A percentile compares a stretch with the other conserved stretches of the same genome.
These are phyloP conservation scores for Picathartes gymnocephalus DNA, from an alignment of 2,113 vertebrate species.

Conservation along the genomic window DNA sequence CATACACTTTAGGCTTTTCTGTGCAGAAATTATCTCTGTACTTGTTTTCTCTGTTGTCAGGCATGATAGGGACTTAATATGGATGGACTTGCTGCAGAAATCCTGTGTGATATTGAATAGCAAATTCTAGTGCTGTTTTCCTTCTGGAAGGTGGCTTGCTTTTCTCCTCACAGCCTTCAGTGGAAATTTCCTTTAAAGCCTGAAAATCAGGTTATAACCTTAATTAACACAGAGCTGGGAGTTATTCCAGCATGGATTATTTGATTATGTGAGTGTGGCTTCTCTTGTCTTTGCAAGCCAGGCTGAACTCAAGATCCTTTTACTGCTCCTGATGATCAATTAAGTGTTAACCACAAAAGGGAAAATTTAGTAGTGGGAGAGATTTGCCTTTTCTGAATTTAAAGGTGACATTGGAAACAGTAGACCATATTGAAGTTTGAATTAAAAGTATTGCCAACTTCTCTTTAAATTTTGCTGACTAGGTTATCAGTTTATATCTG, in stretches of 20 bases:
- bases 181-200: neutral
- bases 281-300: neutral
- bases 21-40: neutral
- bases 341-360: neutral
- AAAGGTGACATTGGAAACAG: slow-evolving; percentile 5
- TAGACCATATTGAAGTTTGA: neutral
- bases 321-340: neutral
- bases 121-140: neutral
- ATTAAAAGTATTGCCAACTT: neutral
- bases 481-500: neutral
- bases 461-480: neutral
- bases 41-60: neutral
- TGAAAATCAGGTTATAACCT: neutral
- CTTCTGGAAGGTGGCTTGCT: neutral
- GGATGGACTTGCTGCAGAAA: neutral
- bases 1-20: neutral
- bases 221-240: neutral
- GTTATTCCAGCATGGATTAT: slow-evolving; percentile 7
- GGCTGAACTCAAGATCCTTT: neutral
- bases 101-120: neutral
- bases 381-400: neutral
- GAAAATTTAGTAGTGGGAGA: neutral
- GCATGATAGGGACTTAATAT: neutral
- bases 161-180: neutral
- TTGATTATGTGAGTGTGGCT: neutral